A percentile compares a stretch with the other conserved stretches of the same genome.
Evolutionary conservation across 2,797 vertebrate species (phyloP).

Genomic region (Pipistrellus pygmaeus): DNA sequence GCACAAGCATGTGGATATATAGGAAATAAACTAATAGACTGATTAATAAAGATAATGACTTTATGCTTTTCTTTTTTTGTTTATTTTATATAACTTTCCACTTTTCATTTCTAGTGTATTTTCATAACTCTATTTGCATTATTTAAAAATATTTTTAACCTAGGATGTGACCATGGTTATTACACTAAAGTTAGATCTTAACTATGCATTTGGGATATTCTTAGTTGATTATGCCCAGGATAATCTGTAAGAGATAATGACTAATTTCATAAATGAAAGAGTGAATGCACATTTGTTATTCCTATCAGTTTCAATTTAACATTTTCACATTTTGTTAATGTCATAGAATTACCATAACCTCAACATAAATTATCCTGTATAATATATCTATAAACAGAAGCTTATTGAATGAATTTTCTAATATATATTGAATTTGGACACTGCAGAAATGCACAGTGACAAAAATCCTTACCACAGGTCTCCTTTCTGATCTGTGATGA

Average conservation of each 20-base stretch:
- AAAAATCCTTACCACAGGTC: slow-evolving; percentile 77
- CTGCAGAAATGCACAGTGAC: background rate
- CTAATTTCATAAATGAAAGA: slow-evolving; percentile 46
- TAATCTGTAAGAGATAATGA: slow-evolving; percentile 19
- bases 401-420: background rate
- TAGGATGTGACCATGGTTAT: background rate
- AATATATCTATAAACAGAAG: background rate
- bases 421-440: background rate
- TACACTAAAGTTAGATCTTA: slow-evolving; percentile 1
- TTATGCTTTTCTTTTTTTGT: background rate
- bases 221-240: slow-evolving; percentile 6
- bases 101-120: slow-evolving; percentile 15
- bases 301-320: background rate
- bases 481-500: slow-evolving; percentile 82
- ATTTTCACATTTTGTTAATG: background rate
- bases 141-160: slow-evolving; percentile 7
- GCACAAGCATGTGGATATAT: background rate
- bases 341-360: background rate
- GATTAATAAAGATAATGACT: background rate
- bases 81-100: background rate
- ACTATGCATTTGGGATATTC: background rate
- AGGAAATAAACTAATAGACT: background rate
- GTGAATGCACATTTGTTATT: background rate
- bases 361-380: slow-evolving; percentile 17
- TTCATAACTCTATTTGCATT: background rate